Base-by-base conservation (phyloP, 1,140 invertebrate genomes). In the Papilio dardanus region DNA sequence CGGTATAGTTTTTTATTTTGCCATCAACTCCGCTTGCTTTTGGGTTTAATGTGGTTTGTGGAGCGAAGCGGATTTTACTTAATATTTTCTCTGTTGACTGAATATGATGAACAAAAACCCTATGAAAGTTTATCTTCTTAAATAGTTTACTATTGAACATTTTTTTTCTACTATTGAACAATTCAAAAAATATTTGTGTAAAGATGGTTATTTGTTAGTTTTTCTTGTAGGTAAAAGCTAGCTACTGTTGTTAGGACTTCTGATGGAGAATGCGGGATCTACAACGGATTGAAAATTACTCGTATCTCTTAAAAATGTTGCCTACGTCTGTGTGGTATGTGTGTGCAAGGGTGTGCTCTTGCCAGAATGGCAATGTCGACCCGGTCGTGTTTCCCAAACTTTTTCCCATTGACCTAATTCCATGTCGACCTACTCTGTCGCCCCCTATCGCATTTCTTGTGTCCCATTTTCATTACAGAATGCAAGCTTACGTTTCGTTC, bases 361-460 rank as follows among this genome's bases (percentile, higher is more conserved):
- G 24, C 3, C 10, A 62, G 10, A 62, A 62, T 30, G 24, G 54
- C 10, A 28, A 12, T 30, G 54, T 14, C 24, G 54, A 62, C 24
- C 21, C 54, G 54, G 54, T 62, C 24, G 54, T n/a, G 3, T 14
- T 62, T 28, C 24, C 54, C 54, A 62, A 62, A 62, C 24, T 30
- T 62, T 58, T 62, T 28, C 54, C 54, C 24, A 62, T 62, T 62
- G 54, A 62, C 54, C 54, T 62, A 62, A 62, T 62, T 62, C 54
- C 24, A 4, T 14, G 10, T 0, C 54, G 54, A 62, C 54, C 54
- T 62, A 62, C 54, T 62, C 50, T 54, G 50, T 19, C 21, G 50
- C 54, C 54, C 46, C 10, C 24, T 62, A 28, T 24, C 24, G 54
- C 54, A 14, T 62, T 58, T 58, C 54, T 62, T 62, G 54, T 62